These are phyloP conservation scores for Otolemur garnettii DNA, from an alignment of 2,113 vertebrate genomes.

Conservation along the genomic window DNA sequence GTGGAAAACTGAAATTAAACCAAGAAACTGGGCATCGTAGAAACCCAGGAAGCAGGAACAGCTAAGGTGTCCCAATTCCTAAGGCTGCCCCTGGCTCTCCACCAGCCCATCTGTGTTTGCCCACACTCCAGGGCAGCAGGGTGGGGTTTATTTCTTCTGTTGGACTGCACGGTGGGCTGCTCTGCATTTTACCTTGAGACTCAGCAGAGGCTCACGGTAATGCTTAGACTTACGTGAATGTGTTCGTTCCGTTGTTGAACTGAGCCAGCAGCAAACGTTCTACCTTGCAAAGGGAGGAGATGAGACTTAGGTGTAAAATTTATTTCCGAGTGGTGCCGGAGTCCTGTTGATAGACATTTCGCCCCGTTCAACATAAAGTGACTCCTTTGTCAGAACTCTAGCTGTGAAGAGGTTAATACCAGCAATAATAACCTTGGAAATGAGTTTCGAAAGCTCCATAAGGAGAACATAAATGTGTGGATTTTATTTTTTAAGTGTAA, in stretches of 20 bases:
- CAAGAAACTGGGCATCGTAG: neutral
- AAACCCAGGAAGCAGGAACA: neutral
- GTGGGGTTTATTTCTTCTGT: neutral
- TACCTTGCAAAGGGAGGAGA: neutral
- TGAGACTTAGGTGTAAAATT: constrained; percentile 32
- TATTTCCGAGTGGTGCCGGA: neutral
- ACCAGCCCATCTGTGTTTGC: neutral
- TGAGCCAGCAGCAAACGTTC: neutral
- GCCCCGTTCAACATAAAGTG: neutral
- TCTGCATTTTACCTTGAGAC: constrained; percentile 25
- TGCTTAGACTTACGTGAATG: neutral
- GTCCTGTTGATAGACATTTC: neutral
- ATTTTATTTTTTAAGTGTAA: constrained; percentile 65
- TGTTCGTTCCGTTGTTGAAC: neutral
- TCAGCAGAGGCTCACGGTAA: neutral
- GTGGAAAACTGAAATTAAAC: constrained; percentile 3
- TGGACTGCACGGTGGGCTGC: neutral
- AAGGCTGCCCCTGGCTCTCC: neutral
- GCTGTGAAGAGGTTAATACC: constrained; percentile 57
- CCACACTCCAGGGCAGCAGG: neutral
- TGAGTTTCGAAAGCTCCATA: neutral
- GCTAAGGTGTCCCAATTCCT: neutral
- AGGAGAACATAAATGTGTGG: neutral
- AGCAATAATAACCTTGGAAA: constrained; percentile 17
- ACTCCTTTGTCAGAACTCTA: constrained; percentile 35